phyloP scores from a whole-genome alignment of 2,888 invertebrate genomes.

The Tenodera sinensis region DNA sequence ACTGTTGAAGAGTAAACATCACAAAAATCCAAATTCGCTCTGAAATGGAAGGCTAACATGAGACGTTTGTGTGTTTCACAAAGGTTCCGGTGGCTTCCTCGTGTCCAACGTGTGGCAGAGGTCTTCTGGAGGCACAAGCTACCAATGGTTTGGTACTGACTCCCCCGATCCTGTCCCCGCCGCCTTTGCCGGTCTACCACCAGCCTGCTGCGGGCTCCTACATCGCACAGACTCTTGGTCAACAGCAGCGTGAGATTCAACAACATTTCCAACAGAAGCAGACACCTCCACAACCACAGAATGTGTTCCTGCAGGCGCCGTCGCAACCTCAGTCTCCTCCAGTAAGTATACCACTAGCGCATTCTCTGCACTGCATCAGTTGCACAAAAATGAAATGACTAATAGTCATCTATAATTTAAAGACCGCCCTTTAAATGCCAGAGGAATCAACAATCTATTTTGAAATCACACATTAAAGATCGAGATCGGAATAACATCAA shows the following conservation, averaged over 20 bases:
- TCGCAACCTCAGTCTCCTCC: constrained; percentile 18
- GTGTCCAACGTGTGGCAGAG: neutral
- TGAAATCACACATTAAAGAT: too few species aligned
- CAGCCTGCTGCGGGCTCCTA: neutral
- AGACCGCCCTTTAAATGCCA: too few species aligned
- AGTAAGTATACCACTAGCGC: neutral
- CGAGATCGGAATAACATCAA: too few species aligned
- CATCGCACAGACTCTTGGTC: neutral
- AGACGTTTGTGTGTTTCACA: too few species aligned
- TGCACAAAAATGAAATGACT: too few species aligned
- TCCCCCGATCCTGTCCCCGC: neutral
- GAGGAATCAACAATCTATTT: too few species aligned
- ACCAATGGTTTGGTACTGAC: neutral
- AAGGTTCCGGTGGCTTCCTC: neutral
- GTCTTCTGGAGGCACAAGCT: neutral
- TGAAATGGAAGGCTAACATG: too few species aligned
- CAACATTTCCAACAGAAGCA: constrained; percentile 29
- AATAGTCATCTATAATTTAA: too few species aligned
- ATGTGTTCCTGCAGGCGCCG: constrained; percentile 25
- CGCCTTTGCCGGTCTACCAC: neutral
- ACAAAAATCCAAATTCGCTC: too few species aligned
- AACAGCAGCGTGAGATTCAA: constrained; percentile 22
- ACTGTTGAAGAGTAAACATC: too few species aligned
- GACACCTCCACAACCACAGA: constrained; percentile 23
- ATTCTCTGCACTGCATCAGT: too few species aligned